Percentiles rank a stretch among this genome's conserved stretches.
Evolutionary conservation across 1,140 invertebrate genomes (phyloP).

Genomic region (Drosophila nasuta): DNA sequence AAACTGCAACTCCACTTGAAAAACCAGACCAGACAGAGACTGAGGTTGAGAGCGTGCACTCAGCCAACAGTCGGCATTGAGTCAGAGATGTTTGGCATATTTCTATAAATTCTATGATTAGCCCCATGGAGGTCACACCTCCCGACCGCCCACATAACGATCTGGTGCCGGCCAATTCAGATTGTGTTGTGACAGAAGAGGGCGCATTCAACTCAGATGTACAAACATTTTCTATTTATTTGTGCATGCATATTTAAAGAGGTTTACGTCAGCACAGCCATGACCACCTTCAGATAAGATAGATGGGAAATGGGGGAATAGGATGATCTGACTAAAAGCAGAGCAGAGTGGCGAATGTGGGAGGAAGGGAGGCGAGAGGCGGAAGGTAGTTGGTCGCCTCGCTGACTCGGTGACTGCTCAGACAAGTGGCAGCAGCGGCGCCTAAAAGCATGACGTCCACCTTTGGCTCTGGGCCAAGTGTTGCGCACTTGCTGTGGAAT

Average conservation of each 20-base stretch:
- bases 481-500: slow-evolving; percentile 44
- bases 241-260: slow-evolving; percentile 65
- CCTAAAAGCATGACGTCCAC: slow-evolving; percentile 70
- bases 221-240: slow-evolving; percentile 13
- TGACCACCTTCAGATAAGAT: slow-evolving; percentile 57
- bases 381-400: neutral
- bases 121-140: slow-evolving; percentile 50
- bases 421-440: slow-evolving; percentile 58
- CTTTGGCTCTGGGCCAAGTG: slow-evolving; percentile 63
- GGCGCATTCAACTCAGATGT: slow-evolving; percentile 47
- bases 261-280: slow-evolving; percentile 70
- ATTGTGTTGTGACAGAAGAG: slow-evolving; percentile 59
- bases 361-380: neutral
- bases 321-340: slow-evolving; percentile 15
- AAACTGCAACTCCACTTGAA: slow-evolving; percentile 36
- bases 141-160: slow-evolving; percentile 2
- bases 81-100: slow-evolving; percentile 43
- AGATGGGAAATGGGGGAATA: slow-evolving; percentile 1
- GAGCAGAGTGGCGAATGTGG: neutral
- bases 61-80: slow-evolving; percentile 10
- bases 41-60: slow-evolving; percentile 13
- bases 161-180: neutral
- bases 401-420: slow-evolving; percentile 35
- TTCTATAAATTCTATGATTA: slow-evolving; percentile 61
- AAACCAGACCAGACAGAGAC: slow-evolving; percentile 10